Evolutionary conservation across 2,797 vertebrate species (phyloP), one percentile per base, ranked within the genome.

Genomic region (Ibycter americanus): DNA sequence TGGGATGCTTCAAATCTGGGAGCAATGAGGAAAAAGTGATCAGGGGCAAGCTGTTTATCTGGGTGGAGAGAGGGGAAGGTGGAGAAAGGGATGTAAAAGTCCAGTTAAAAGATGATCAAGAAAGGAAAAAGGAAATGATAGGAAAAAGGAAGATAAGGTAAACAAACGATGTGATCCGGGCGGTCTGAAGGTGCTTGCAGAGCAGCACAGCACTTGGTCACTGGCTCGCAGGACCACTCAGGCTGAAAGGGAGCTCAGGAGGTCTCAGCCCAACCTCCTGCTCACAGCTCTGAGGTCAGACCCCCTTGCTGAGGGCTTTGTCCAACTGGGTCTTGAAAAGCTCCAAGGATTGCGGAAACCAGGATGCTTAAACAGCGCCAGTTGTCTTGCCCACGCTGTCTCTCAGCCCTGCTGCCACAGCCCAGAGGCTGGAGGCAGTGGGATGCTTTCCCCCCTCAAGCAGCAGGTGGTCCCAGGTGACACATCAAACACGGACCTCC

Each of bases 391-490:
- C 40, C 17, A 31, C 25, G 16, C 8, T 15, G 31, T 0, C 0
- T 58, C 27, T 71, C 47, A 40, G 25, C 25, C 0, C 1, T 55
- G n/a, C 49, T 38, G 13, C 44, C 66, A 21, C 1, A 2, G 42
- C 32, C 42, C 4, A 1, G 47, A 19, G 44, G 21, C 38, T 32
- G 61, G 31, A 87, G 55, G 38, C 18, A 15, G 14, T 15, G 32
- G 6, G 10, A 1, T 2, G 1, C 47, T 52, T 42, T 15, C 12
- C 6, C 6, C n/a, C 2, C 1, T 18, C 4, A 26, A n/a, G 15
- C 5, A 12, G 3, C 21, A 46, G 11, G 18, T 26, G 21, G 27
- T 44, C 21, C 34, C 25, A 44, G 25, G 34, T 23, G 6, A 52
- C 36, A 15, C 25, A 20, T 1, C 1, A 1, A 19, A 8, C 32